Base-by-base conservation (phyloP, 92 coral and sea anemone species). In the Galaxea fascicularis region DNA sequence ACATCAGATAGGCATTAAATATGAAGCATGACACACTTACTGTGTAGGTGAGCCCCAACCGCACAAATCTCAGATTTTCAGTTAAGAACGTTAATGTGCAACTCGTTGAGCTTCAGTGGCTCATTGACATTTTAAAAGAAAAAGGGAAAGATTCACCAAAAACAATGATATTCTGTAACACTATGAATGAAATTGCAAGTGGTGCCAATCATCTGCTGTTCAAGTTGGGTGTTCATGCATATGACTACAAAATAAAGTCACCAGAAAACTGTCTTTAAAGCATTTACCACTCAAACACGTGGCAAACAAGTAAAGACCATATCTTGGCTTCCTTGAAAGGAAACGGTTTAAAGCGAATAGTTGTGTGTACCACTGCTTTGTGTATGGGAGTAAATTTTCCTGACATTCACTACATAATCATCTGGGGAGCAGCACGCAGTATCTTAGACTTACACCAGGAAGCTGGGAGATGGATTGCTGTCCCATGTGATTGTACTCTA, bases 331-430 rank as follows among this genome's bases (percentile, higher is more conserved):
- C 81, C 0, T 77, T 86, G 18, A 90, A 86, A 69, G 88, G 77
- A 25, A 58, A 87, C 82, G 93, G 91, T 4, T 10, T 29, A n/a
- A 87, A 27, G 29, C 21, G 82, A 27, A 26, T 90, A 30, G 85
- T 82, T 8, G 79, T 90, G 16, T 87, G 91, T 6, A 81, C 88
- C 4, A 81, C 93, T 31, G 91, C 88, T 6, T 63, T 90, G 58
- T 81, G 93, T 58, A 86, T 86, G 90, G 90, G 93, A 1, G 93
- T 86, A 15, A 86, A 90, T 71, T 90, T 90, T n/a, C 91, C 93
- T 0, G 91, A 87, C 74, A 73, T 87, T 1, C 47, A 90, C 3
- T 86, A 86, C 60, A 75, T 90, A 41, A 67, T 90, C 30, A 86
- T 80, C 82, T 90, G 88, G 88, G 93, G 93, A 12, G 81, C 91